Conservation (phyloP, 2,113 vertebrate species). For the Suricata suricatta region DNA sequence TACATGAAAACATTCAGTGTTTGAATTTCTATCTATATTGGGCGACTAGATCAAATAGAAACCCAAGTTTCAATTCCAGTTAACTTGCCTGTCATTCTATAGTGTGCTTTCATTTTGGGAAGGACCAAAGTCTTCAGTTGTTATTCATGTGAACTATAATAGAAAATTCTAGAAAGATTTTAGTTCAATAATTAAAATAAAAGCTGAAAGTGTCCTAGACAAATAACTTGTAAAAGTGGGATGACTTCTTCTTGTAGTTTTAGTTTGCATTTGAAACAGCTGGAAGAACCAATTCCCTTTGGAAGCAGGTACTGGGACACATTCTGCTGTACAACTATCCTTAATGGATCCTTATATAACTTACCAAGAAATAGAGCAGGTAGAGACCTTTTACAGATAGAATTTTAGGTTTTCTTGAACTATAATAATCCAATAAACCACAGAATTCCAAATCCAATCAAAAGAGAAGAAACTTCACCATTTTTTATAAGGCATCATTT, state of each 20-base stretch:
- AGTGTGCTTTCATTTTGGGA: not conserved
- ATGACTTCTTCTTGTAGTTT: not conserved
- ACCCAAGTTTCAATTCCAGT: not conserved
- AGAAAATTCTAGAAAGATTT: constrained; percentile 14
- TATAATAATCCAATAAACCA: not conserved
- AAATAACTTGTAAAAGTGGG: not conserved
- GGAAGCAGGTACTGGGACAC: not conserved
- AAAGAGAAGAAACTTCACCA: not conserved
- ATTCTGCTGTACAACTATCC: not conserved
- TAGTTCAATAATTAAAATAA: not conserved
- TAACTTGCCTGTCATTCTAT: not conserved
- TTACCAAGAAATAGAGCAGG: not conserved
- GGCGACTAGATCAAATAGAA: not conserved
- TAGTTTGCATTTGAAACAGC: constrained; percentile 4
- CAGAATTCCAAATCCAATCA: not conserved
- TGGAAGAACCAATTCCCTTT: not conserved
- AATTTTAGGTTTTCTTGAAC: not conserved
- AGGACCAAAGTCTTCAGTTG: not conserved
- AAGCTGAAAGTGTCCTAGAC: not conserved
- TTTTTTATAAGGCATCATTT: not conserved
- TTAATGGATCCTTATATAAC: not conserved
- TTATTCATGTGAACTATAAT: not conserved
- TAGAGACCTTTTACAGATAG: not conserved
- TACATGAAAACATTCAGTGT: not conserved
- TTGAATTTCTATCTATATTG: not conserved